These are phyloP conservation scores for Ligdia adustata DNA, from an alignment of 2,888 invertebrate species.

Conservation along the genomic window DNA sequence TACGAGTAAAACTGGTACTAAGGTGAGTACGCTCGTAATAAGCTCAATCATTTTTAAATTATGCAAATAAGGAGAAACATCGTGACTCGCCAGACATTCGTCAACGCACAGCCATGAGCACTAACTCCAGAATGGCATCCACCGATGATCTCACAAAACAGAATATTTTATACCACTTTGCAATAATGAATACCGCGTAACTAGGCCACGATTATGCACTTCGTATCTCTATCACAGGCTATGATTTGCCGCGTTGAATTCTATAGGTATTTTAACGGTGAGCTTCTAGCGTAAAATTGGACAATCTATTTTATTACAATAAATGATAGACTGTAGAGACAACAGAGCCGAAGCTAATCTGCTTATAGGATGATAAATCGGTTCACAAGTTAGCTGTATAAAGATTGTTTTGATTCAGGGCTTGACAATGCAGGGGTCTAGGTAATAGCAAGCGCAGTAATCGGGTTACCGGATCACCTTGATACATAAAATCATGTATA, in stretches of 20 bases:
- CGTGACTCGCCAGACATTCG: constrained; percentile 31
- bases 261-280: constrained; percentile 39
- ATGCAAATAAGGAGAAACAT: constrained; percentile 19
- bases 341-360: constrained; percentile 23
- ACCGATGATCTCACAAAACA: constrained; percentile 50
- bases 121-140: constrained; percentile 56
- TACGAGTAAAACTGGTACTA: neutral
- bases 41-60: constrained; percentile 14
- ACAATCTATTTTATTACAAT: constrained; percentile 41
- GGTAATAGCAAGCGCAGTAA: too few species aligned
- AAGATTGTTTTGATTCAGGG: constrained; percentile 7
- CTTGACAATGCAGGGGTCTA: neutral
- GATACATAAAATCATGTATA: neutral
- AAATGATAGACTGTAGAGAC: constrained; percentile 37
- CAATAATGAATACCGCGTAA: constrained; percentile 37
- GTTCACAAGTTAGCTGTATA: constrained; percentile 7
- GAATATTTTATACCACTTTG: constrained; percentile 45
- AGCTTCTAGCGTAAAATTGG: constrained; percentile 40
- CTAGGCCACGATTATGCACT: constrained; percentile 39
- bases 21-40: neutral
- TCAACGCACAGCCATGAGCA: constrained; percentile 33
- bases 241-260: constrained; percentile 32
- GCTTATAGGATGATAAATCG: constrained; percentile 22
- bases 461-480: constrained; percentile 3
- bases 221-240: constrained; percentile 27